Percentiles rank a stretch among this genome's conserved stretches.
phyloP scores from a whole-genome alignment of 2,113 vertebrate species.

The Catagonus wagneri region DNA sequence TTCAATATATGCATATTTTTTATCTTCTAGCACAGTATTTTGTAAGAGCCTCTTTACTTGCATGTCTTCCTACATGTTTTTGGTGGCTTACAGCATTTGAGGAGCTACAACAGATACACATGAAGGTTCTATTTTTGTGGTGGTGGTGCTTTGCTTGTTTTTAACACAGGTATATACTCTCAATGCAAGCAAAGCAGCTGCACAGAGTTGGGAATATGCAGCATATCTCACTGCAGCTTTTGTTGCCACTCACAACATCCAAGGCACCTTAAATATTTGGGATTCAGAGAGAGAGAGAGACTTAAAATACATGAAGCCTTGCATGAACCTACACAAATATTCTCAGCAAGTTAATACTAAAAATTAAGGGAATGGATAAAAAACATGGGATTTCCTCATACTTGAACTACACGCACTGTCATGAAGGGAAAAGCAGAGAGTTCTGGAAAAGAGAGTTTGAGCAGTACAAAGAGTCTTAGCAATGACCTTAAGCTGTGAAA shows the following conservation, averaged over 20 bases:
- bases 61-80: background rate
- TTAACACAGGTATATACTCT: background rate
- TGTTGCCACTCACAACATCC: background rate
- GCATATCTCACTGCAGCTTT: background rate
- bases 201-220: background rate
- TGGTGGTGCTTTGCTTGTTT: background rate
- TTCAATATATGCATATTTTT: background rate
- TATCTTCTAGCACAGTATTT: background rate
- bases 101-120: background rate
- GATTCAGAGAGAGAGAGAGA: background rate
- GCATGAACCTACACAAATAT: background rate
- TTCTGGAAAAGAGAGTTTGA: background rate
- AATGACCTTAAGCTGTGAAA: background rate
- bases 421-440: background rate
- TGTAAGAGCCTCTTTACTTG: background rate
- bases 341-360: background rate
- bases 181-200: background rate
- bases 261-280: background rate
- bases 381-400: rapidly evolving
- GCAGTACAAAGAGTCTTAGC: background rate
- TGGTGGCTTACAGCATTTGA: background rate
- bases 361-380: background rate
- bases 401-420: background rate
- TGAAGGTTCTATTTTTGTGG: background rate
- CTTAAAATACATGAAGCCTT: background rate